Evolutionary conservation across 2,113 vertebrate genomes (phyloP), one percentile per base, ranked within the genome.

Genomic region (Odocoileus hemionus): DNA sequence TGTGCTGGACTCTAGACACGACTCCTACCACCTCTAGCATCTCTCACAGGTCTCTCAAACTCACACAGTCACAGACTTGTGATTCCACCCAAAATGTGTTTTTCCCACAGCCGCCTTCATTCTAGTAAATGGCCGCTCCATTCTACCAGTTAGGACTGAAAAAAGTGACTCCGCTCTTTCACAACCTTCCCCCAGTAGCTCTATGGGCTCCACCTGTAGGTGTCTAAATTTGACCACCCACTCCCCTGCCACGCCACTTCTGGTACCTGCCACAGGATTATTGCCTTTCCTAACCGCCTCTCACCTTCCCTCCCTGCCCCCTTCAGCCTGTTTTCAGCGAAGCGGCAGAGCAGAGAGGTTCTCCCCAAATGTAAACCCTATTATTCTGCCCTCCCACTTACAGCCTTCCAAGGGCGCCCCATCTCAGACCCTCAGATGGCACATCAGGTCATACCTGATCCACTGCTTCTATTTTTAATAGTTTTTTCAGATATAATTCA

Each of bases 181-280:
- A 87, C 58, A 45, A 4, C 30, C 45, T 28, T 25, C 6, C 17
- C 5, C 13, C 57, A 28, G 50, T 9, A 12, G 28, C 78, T 47
- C 8, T 36, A 12, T 0, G 0, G 0, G 28, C 33, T 57, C 52
- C 36, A 61, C 33, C 4, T 6, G 5, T 43, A 11, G 19, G 23
- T n/a, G 7, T 70, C 43, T 76, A 83, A 26, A 55, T 17, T 15
- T 17, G n/a, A 36, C 55, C n/a, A 8, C 57, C 10, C 43, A 12
- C n/a, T 74, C 10, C 50, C 7, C 61, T 52, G 2, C 67, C 67
- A 13, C 2, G 5, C 67, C 67, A 23, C 43, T 60, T 79, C 47
- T 30, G 13, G 54, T 21, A 10, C 61, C 39, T 74, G 43, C 83
- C 8, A 57, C 67, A 21, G 61, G 50, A 26, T 45, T 8, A 16